phyloP scores from a whole-genome alignment of 2,888 invertebrate genomes.

The Tenodera sinensis region DNA sequence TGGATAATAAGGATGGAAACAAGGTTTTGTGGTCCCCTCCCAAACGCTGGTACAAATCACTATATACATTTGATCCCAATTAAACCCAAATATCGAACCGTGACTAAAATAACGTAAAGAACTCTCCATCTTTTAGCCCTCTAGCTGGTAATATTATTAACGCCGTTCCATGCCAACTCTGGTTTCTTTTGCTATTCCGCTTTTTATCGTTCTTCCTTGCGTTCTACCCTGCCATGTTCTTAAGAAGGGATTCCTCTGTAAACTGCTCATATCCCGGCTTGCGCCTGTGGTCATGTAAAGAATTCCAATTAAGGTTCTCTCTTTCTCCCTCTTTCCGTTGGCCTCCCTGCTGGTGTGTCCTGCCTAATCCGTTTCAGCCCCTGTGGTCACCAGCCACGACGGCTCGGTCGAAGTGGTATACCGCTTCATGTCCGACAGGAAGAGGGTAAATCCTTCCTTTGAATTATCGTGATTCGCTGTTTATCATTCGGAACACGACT shows the following conservation, averaged over 20 bases:
- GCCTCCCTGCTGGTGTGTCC: background rate
- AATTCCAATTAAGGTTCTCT: constrained; percentile 7
- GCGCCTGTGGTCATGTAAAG: constrained; percentile 9
- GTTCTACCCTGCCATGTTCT: background rate
- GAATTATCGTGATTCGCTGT: background rate
- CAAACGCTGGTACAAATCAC: background rate
- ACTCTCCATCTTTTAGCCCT: background rate
- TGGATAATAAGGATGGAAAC: background rate
- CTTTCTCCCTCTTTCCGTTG: background rate
- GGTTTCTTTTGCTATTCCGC: background rate
- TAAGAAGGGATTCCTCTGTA: background rate
- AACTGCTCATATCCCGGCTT: background rate
- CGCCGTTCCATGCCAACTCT: background rate
- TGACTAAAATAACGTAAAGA: background rate
- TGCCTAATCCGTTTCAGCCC: background rate
- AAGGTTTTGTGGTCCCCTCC: background rate
- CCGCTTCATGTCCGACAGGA: background rate
- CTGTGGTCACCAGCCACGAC: background rate
- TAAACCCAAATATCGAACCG: background rate
- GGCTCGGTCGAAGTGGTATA: background rate
- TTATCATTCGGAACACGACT: background rate
- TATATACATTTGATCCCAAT: constrained; percentile 4
- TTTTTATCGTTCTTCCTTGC: background rate
- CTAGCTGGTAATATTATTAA: background rate
- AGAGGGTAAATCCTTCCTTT: background rate